Percentiles rank a stretch among this genome's conserved stretches.
These are phyloP conservation scores for Manis crassicaudata DNA, from an alignment of 2,797 vertebrate species.

Conservation along the genomic window DNA sequence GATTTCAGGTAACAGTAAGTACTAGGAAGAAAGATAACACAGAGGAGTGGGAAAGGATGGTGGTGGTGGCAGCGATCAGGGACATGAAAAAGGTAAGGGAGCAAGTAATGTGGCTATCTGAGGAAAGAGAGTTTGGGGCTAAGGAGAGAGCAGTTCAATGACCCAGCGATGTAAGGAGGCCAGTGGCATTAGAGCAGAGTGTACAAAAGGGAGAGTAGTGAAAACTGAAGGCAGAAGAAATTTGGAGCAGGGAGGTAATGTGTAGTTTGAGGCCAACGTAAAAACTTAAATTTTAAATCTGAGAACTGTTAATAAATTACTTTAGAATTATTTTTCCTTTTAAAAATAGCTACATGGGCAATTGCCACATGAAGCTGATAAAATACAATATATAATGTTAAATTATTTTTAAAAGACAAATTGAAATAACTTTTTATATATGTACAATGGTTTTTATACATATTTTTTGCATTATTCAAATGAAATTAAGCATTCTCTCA, in stretches of 20 bases:
- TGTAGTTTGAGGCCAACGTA: not conserved
- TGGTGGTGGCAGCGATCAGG: not conserved
- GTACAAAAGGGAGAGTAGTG: not conserved
- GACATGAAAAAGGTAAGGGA: not conserved
- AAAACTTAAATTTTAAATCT: not conserved
- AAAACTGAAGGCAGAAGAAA: not conserved
- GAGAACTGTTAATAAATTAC: not conserved
- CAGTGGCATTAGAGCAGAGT: not conserved
- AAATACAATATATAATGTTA: not conserved
- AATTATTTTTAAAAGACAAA: not conserved
- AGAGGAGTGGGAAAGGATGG: not conserved
- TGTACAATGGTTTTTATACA: not conserved
- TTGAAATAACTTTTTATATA: not conserved
- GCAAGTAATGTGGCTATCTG: not conserved
- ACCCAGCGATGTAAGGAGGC: not conserved
- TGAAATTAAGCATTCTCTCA: not conserved
- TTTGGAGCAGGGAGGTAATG: not conserved
- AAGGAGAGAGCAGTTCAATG: not conserved
- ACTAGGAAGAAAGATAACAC: not conserved
- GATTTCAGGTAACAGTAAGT: not conserved
- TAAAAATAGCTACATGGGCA: not conserved
- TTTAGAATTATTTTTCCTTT: not conserved
- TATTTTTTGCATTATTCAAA: constrained; percentile 7
- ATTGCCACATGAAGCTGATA: not conserved
- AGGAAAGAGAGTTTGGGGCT: not conserved